These are phyloP conservation scores for Rhinophrynus dorsalis DNA, from an alignment of 2,797 vertebrate species.

Conservation along the genomic window DNA sequence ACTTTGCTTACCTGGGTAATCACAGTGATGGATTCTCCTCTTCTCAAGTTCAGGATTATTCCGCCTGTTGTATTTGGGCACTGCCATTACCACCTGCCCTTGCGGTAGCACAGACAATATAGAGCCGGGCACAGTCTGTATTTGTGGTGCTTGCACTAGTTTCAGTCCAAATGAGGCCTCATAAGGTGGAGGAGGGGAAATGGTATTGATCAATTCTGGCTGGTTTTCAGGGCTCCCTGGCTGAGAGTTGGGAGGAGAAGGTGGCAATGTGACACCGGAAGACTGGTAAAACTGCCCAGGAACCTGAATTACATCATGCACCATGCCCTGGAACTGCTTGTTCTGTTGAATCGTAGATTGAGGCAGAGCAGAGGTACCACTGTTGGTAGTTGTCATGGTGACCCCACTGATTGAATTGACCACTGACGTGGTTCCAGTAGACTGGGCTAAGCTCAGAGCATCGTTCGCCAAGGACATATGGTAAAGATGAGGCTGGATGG, in stretches of 20 bases:
- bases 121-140: slow-evolving; percentile 68
- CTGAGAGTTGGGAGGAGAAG: slow-evolving; percentile 89
- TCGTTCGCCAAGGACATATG: slow-evolving; percentile 74
- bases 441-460: slow-evolving; percentile 69
- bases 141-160: slow-evolving; percentile 61
- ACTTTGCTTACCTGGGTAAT: slow-evolving; percentile 74
- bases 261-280: slow-evolving; percentile 80
- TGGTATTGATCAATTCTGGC: slow-evolving; percentile 74
- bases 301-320: slow-evolving; percentile 54
- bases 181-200: slow-evolving; percentile 71
- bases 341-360: background rate
- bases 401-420: slow-evolving; percentile 74
- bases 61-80: slow-evolving; percentile 86
- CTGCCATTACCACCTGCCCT: slow-evolving; percentile 76
- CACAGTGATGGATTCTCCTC: slow-evolving; percentile 87
- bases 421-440: slow-evolving; percentile 65
- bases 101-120: slow-evolving; percentile 68
- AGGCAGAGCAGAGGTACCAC: slow-evolving; percentile 54
- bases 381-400: slow-evolving; percentile 60
- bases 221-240: slow-evolving; percentile 86
- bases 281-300: slow-evolving; percentile 63
- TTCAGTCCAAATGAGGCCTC: slow-evolving; percentile 75
- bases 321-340: slow-evolving; percentile 66
- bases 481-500: slow-evolving; percentile 78
- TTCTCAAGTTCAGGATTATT: slow-evolving; percentile 93